Evolutionary conservation across 2,797 vertebrate species (phyloP).

Genomic region (Oryzias sinensis): DNA sequence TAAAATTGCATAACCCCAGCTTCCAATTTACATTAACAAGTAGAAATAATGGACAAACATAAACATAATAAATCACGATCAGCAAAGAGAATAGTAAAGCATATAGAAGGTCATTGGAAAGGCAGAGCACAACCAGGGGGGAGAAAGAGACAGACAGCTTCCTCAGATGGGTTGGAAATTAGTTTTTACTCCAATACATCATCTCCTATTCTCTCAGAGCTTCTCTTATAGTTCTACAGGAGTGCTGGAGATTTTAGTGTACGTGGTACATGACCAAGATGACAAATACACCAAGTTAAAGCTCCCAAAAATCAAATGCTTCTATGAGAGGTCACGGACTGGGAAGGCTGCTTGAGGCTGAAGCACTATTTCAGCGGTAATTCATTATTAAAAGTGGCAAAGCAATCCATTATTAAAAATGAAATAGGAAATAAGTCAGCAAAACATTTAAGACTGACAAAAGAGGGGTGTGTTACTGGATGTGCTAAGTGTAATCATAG

Average conservation of each 20-base stretch:
- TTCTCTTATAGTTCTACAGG: slow-evolving; percentile 57
- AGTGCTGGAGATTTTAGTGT: slow-evolving; percentile 62
- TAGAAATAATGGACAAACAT: slow-evolving; percentile 54
- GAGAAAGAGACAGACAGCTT: slow-evolving; percentile 48
- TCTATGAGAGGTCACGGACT: slow-evolving; percentile 47
- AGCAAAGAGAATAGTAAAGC: slow-evolving; percentile 73
- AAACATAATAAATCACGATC: slow-evolving; percentile 76
- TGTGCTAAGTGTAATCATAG: slow-evolving; percentile 11
- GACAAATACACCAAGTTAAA: slow-evolving; percentile 71
- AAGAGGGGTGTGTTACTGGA: slow-evolving; percentile 25
- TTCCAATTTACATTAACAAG: slow-evolving; percentile 54
- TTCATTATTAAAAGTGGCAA: slow-evolving; percentile 56
- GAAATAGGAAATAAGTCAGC: slow-evolving; percentile 38
- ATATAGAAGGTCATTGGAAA: slow-evolving; percentile 70
- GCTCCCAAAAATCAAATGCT: slow-evolving; percentile 64
- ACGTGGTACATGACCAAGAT: slow-evolving; percentile 75
- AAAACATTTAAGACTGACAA: slow-evolving; percentile 19
- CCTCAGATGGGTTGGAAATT: slow-evolving; percentile 76
- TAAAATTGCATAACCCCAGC: slow-evolving; percentile 42
- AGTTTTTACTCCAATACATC: slow-evolving; percentile 79
- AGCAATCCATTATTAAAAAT: slow-evolving; percentile 56
- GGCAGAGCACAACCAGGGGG: slow-evolving; percentile 54
- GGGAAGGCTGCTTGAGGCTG: slow-evolving; percentile 58
- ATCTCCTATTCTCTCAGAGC: slow-evolving; percentile 73
- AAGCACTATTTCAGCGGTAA: slow-evolving; percentile 53